Percentiles rank a stretch among this genome's conserved stretches.
phyloP scores from a whole-genome alignment of 2,797 vertebrate species.

The Darevskia nairensis region DNA sequence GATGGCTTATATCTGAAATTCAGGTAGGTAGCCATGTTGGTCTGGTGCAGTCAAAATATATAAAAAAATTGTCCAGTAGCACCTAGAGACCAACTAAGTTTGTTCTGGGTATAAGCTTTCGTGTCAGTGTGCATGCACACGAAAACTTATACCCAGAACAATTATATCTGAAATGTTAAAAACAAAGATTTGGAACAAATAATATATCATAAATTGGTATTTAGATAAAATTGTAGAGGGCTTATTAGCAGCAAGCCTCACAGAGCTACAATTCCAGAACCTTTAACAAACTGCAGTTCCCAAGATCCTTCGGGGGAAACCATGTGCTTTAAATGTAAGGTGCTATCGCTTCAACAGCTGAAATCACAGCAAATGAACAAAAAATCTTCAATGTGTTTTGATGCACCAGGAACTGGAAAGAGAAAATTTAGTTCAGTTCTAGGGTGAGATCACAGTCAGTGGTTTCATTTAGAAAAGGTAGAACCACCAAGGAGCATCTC shows the following conservation, averaged over 20 bases:
- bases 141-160: too few species aligned
- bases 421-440: background rate
- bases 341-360: background rate
- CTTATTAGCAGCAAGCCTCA: background rate
- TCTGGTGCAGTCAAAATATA: too few species aligned
- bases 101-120: too few species aligned
- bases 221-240: background rate
- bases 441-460: background rate
- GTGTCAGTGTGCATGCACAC: too few species aligned
- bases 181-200: background rate
- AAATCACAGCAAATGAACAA: background rate
- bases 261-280: too few species aligned
- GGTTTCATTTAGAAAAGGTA: background rate
- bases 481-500: background rate
- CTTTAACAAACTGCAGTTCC: too few species aligned
- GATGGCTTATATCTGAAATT: background rate
- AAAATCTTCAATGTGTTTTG: too few species aligned
- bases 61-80: too few species aligned
- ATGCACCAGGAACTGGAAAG: background rate
- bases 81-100: too few species aligned
- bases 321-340: too few species aligned
- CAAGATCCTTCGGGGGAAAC: too few species aligned
- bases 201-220: background rate
- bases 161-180: background rate
- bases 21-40: too few species aligned